Evolutionary conservation across 2,888 invertebrate genomes (phyloP), one percentile per base, ranked within the genome.

Genomic region (Erebia palarica): DNA sequence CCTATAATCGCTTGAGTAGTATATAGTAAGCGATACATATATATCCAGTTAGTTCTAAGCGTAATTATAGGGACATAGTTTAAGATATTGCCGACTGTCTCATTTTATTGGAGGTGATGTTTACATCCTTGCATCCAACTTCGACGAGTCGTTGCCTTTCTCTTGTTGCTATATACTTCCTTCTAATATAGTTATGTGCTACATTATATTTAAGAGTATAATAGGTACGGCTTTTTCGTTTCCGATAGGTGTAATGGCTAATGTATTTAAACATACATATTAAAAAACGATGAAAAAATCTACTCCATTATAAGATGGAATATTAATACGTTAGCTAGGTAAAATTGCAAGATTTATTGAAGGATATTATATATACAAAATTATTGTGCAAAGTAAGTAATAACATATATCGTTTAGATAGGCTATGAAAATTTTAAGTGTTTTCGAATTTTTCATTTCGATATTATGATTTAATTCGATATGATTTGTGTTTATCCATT

Each of bases 371-470:
- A 86, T 87, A 88, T 85, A 87, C 83, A 85, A 84, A 82, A 81
- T 79, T 83, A 82, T 83, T 83, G 81, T 82, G 83, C 81, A 81
- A 82, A 82, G 77, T 80, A 79, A 80, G 77, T 80, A 79, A 80
- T 80, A 81, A 81, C 82, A 82, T 84, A 82, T 83, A 85, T 85
- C 82, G 80, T 84, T 84, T 90, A 90, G 90, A 89, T 90, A 90
- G 89, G 88, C 83, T 89, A 89, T 89, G 78, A 83, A 86, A 66
- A 83, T 83, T 84, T 83, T 84, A 78, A 79, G 80, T 83, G 78
- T 76, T 78, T 78, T 77, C 71, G 36, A 42, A 65, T 11, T 65
- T 75, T 78, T 80, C 71, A 69, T 70, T 77, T 74, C 71, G 66
- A 72, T 76, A 74, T 74, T 75, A 74, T 72, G 73, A 75, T 78